Conservation (phyloP, 2,888 invertebrate genomes). For the Scaptomyza reducta region DNA sequence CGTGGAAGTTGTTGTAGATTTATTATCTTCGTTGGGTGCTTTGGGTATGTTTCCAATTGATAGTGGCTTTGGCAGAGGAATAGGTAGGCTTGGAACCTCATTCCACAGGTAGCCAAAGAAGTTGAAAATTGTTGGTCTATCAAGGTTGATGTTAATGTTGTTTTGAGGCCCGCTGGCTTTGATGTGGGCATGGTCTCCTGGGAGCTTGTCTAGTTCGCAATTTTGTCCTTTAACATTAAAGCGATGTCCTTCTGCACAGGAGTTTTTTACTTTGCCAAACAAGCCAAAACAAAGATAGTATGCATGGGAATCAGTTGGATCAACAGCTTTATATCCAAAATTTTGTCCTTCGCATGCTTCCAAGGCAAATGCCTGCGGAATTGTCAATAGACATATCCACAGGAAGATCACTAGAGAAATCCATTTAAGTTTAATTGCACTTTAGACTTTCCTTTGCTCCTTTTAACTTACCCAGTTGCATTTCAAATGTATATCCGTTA, state of each 20-base stretch:
- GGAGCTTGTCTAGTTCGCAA: slow-evolving; percentile 22
- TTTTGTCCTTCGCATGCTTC: slow-evolving; percentile 53
- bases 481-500: slow-evolving; percentile 42
- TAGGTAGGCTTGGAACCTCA: slow-evolving; percentile 10
- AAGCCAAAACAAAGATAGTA: slow-evolving; percentile 61
- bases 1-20: not conserved
- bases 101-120: slow-evolving; percentile 50
- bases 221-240: slow-evolving; percentile 46
- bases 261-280: slow-evolving; percentile 47
- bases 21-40: not conserved
- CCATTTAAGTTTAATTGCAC: not conserved
- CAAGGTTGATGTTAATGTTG: slow-evolving; percentile 38
- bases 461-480: slow-evolving; percentile 61
- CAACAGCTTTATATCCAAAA: slow-evolving; percentile 61
- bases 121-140: slow-evolving; percentile 57
- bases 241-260: slow-evolving; percentile 46
- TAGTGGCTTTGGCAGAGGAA: slow-evolving; percentile 6
- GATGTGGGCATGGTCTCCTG: not conserved
- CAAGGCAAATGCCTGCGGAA: slow-evolving; percentile 51
- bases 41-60: not conserved
- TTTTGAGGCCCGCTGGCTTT: not conserved
- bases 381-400: slow-evolving; percentile 59
- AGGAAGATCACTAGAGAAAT: slow-evolving; percentile 45
- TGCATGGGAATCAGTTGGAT: slow-evolving; percentile 46
- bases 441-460: not conserved